Evolutionary conservation across 2,113 vertebrate genomes (phyloP).

Genomic region (Anser cygnoides): DNA sequence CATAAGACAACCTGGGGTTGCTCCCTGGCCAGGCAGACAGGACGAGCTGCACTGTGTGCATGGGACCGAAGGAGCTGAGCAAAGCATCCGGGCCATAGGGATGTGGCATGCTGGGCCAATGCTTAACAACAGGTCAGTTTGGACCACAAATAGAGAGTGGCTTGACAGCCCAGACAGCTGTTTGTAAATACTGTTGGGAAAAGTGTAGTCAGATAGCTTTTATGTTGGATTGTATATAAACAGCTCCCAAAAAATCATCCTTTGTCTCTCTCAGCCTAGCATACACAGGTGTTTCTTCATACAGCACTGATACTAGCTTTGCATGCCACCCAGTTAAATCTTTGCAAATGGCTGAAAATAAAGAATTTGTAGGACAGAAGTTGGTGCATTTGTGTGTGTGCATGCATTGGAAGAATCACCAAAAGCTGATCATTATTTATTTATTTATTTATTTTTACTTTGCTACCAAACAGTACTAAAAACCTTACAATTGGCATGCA

Average conservation of each 20-base stretch:
- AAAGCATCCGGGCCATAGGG: accelerated
- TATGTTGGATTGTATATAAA: neutral
- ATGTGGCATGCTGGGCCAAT: neutral
- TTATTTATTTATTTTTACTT: too few relatives aligned
- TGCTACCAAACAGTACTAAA: too few relatives aligned
- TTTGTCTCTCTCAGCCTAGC: neutral
- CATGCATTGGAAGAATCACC: neutral
- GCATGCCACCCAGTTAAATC: neutral
- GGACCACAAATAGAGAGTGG: neutral
- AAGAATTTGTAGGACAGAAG: neutral
- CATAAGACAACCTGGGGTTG: too few relatives aligned
- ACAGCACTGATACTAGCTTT: neutral
- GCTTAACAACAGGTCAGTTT: neutral
- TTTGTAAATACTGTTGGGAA: neutral
- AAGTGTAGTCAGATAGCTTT: neutral
- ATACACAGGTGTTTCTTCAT: neutral
- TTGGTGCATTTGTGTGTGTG: neutral
- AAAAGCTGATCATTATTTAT: neutral
- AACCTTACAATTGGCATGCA: neutral
- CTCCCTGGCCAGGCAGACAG: accelerated
- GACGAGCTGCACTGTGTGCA: accelerated
- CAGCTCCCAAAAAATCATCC: neutral
- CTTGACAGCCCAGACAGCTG: neutral
- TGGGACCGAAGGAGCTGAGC: neutral
- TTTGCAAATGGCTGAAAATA: neutral